These are phyloP conservation scores for Epirrhoe tristata DNA, from an alignment of 2,888 invertebrate species.

Conservation along the genomic window DNA sequence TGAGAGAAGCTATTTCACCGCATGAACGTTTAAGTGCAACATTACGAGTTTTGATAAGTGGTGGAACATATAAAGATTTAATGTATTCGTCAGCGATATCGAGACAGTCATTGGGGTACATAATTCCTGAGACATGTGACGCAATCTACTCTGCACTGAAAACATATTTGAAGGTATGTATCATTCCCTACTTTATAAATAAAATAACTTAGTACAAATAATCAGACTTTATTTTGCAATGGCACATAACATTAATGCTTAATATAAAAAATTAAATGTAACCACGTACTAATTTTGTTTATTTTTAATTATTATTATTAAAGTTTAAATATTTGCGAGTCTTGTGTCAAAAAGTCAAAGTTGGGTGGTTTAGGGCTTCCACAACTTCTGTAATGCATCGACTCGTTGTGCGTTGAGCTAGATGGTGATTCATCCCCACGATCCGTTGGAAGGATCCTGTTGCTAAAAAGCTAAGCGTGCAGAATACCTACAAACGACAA, in stretches of 20 bases:
- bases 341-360: constrained; percentile 35
- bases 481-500: too few species aligned
- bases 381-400: too few species aligned
- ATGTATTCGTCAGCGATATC: constrained; percentile 23
- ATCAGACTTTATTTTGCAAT: not conserved
- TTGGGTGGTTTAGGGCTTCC: too few species aligned
- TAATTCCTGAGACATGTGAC: constrained; percentile 35
- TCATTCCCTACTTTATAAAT: constrained; percentile 2
- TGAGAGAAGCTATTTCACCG: constrained; percentile 37
- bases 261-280: constrained; percentile 33
- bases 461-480: too few species aligned
- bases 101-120: constrained; percentile 22
- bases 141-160: constrained; percentile 18
- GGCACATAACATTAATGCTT: constrained; percentile 34
- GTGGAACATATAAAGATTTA: not conserved
- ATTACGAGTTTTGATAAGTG: not conserved
- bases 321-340: constrained; percentile 33
- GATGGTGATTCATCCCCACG: too few species aligned
- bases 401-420: too few species aligned
- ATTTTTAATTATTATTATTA: constrained; percentile 32
- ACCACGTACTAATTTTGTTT: constrained; percentile 26
- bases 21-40: constrained; percentile 34
- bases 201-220: too few species aligned
- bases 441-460: too few species aligned
- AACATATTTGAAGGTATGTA: constrained; percentile 34